Evolutionary conservation across 2,888 invertebrate species (phyloP).

Genomic region (Drosophila multiciliata): DNA sequence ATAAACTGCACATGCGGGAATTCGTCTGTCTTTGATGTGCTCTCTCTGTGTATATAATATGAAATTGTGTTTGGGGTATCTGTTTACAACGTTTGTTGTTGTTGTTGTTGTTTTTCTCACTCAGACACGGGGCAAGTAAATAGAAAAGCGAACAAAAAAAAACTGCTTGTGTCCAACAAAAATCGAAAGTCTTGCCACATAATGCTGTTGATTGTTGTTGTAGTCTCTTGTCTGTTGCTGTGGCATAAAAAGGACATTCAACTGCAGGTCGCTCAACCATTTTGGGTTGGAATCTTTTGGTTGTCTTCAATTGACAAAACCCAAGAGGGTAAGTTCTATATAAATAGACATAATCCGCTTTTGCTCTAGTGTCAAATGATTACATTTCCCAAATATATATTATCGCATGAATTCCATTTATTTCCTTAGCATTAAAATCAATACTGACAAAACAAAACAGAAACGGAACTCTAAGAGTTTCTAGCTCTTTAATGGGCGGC

Average conservation of each 20-base stretch:
- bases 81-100: conserved; percentile 36
- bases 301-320: conserved; percentile 21
- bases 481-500: neutral
- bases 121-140: conserved; percentile 17
- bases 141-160: conserved; percentile 12
- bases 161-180: conserved; percentile 19
- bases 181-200: conserved; percentile 54
- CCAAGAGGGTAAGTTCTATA: neutral
- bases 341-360: neutral
- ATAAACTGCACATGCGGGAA: conserved; percentile 11
- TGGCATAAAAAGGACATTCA: conserved; percentile 70
- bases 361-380: neutral
- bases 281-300: conserved; percentile 9
- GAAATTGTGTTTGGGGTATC: conserved; percentile 24
- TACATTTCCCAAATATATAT: neutral
- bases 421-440: conserved; percentile 20
- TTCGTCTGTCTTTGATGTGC: conserved; percentile 2
- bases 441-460: conserved; percentile 3
- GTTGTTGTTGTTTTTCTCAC: neutral
- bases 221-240: conserved; percentile 47
- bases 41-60: neutral
- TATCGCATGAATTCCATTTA: conserved; percentile 11
- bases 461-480: neutral
- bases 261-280: conserved; percentile 59
- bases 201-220: conserved; percentile 18